Evolutionary conservation across 2,113 vertebrate genomes (phyloP).

Genomic region (Pelvicachromis taeniatus): DNA sequence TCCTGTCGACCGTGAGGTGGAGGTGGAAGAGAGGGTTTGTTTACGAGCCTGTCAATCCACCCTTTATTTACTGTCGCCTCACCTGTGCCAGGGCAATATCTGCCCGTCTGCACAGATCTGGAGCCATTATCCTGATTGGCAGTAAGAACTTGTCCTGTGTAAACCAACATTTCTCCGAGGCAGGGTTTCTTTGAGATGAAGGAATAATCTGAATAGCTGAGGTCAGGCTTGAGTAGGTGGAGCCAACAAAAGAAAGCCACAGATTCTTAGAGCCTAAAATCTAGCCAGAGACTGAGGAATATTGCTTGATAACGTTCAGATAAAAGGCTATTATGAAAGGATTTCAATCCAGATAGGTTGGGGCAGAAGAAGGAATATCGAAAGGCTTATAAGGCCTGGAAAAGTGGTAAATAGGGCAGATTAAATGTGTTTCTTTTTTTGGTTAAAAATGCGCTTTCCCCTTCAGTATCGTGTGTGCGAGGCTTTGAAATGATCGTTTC

Average conservation of each 20-base stretch:
- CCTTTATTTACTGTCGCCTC: constrained; percentile 71
- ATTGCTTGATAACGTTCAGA: background rate
- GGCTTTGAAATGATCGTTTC: background rate
- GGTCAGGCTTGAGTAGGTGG: background rate
- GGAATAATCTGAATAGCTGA: background rate
- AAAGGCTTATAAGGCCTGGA: background rate
- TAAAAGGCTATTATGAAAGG: background rate
- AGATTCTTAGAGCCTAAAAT: background rate
- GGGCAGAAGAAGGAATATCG: background rate
- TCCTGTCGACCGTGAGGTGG: constrained; percentile 34
- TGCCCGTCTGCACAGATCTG: constrained; percentile 33
- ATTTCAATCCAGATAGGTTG: background rate
- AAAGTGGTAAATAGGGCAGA: background rate
- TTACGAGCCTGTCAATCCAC: constrained; percentile 67
- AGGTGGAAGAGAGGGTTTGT: constrained; percentile 47
- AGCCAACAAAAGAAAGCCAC: background rate
- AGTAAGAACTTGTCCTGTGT: background rate
- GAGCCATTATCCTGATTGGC: constrained; percentile 68
- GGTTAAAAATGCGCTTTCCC: background rate
- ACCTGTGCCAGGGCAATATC: constrained; percentile 71
- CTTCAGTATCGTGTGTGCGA: background rate
- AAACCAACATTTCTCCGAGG: background rate
- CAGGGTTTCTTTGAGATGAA: background rate
- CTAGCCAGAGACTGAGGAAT: background rate
- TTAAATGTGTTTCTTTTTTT: background rate